Evolutionary conservation across 2,888 invertebrate genomes (phyloP).

Genomic region (Protodeltote pygarga): DNA sequence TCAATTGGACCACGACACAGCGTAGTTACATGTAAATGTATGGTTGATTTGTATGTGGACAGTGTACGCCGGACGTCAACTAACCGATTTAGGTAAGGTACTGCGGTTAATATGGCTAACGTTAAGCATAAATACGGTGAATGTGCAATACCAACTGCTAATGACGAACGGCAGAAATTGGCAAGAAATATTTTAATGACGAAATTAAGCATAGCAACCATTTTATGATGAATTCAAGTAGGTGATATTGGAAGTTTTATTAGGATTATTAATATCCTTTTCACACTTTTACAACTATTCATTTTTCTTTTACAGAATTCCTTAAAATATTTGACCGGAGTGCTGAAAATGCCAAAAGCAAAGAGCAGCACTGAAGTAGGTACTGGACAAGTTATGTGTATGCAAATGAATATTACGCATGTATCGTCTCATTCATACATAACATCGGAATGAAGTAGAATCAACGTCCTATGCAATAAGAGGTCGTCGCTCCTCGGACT

Average conservation of each 20-base stretch:
- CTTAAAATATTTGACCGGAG: too few relatives aligned
- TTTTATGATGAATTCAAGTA: background rate
- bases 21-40: slow-evolving; percentile 30
- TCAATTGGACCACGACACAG: slow-evolving; percentile 45
- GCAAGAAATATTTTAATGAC: background rate
- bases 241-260: background rate
- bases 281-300: too few relatives aligned
- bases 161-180: slow-evolving; percentile 19
- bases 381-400: slow-evolving; percentile 3
- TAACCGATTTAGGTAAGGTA: slow-evolving; percentile 51
- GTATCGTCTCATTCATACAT: slow-evolving; percentile 29
- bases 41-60: slow-evolving; percentile 54
- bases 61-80: slow-evolving; percentile 48
- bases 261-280: too few relatives aligned
- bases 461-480: slow-evolving; percentile 11
- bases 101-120: slow-evolving; percentile 36
- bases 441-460: slow-evolving; percentile 18
- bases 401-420: background rate
- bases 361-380: background rate
- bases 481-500: slow-evolving; percentile 41
- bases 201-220: slow-evolving; percentile 18
- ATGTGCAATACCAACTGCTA: slow-evolving; percentile 13
- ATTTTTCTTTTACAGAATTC: too few relatives aligned
- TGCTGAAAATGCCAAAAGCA: too few relatives aligned
- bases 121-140: slow-evolving; percentile 15